Conservation (phyloP, 30 jellyfish, hydroid and myxozoan species). For the Pelagia noctiluca region DNA sequence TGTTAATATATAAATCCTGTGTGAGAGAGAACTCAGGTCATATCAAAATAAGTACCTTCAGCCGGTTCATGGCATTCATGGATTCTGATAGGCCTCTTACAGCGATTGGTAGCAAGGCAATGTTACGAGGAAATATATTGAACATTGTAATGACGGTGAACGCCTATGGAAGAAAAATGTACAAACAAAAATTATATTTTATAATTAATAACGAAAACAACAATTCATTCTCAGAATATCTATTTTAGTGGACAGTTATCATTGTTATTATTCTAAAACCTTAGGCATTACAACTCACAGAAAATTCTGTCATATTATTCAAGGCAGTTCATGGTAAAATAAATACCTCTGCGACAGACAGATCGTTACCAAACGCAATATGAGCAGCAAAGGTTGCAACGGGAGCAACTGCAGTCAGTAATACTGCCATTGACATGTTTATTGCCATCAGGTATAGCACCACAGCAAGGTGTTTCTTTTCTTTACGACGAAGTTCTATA, state of each 20-base stretch:
- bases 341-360: constrained; percentile 79
- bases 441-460: constrained; percentile 54
- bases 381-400: constrained; percentile 73
- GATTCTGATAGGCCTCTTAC: constrained; percentile 78
- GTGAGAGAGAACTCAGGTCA: not conserved
- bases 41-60: constrained; percentile 47
- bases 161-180: constrained; percentile 47
- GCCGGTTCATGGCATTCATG: constrained; percentile 57
- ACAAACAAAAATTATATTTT: not conserved
- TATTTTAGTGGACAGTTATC: too few relatives aligned
- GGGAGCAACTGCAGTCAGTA: constrained; percentile 58
- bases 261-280: too few relatives aligned
- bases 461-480: constrained; percentile 40
- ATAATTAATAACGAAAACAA: not conserved
- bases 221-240: too few relatives aligned
- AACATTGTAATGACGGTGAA: constrained; percentile 75
- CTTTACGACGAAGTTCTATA: constrained; percentile 52
- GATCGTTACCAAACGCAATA: constrained; percentile 62
- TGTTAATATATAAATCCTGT: not conserved
- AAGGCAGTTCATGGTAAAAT: too few relatives aligned
- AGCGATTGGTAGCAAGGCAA: constrained; percentile 67
- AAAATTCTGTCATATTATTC: too few relatives aligned
- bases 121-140: constrained; percentile 63
- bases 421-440: constrained; percentile 55
- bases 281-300: too few relatives aligned